Evolutionary conservation across 2,888 invertebrate genomes (phyloP).

Genomic region (Synanthedon vespiformis): DNA sequence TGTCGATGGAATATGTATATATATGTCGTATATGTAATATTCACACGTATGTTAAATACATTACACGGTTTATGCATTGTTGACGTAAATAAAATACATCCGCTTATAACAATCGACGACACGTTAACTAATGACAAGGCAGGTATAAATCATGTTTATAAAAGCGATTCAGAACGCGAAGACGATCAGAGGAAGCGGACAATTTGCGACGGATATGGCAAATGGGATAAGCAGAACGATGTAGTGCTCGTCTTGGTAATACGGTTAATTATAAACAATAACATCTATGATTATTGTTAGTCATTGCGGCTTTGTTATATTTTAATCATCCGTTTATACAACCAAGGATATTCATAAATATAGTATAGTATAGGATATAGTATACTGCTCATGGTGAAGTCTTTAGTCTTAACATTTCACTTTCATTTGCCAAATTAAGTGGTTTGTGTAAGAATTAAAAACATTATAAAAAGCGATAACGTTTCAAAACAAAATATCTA

Average conservation of each 20-base stretch:
- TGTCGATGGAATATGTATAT: no score
- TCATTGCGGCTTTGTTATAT: not conserved
- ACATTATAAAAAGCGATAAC: no score
- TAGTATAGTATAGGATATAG: no score
- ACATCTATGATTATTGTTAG: not conserved
- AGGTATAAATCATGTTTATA: conserved; percentile 67
- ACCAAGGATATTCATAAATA: no score
- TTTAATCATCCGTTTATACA: not conserved
- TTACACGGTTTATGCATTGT: conserved; percentile 13
- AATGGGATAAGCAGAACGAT: conserved; percentile 52
- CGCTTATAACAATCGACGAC: conserved; percentile 51
- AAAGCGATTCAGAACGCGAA: conserved; percentile 38
- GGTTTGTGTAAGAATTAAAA: no score
- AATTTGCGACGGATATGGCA: conserved; percentile 66
- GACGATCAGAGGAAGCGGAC: conserved; percentile 56
- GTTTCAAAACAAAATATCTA: not conserved
- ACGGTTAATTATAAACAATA: not conserved
- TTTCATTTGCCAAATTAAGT: no score
- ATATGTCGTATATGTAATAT: no score
- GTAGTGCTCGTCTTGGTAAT: conserved; percentile 4
- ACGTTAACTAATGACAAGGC: conserved; percentile 58
- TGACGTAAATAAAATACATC: conserved; percentile 55
- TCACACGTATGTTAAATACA: conserved; percentile 5
- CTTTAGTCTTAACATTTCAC: no score
- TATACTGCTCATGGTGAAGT: no score